Base-by-base conservation (phyloP, 2,888 invertebrate species). In the Acronicta leporina region DNA sequence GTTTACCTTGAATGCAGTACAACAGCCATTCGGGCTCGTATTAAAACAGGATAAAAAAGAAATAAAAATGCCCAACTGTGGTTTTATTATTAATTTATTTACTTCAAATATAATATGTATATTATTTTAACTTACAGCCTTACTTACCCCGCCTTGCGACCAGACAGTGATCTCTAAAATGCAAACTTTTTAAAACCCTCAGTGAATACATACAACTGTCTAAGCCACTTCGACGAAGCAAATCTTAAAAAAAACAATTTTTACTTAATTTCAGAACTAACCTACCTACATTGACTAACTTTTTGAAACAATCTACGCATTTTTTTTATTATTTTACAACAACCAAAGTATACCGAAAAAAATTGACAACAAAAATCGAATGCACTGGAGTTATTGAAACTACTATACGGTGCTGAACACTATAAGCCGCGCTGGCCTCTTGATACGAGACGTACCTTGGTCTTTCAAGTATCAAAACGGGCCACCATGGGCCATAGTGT, bases 61-160 rank as follows among this genome's bases (percentile, higher is more conserved):
- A 84, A 83, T 82, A 79, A 80, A 87, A 86, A 83, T 63, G 45
- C 70, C 13, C 52, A 60, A 64, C 10, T 69, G 68, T 81, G 66
- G 77, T 92, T 94, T 93, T 93, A 91, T 92, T 90, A 93, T 94
- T 93, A 92, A 93, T 94, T 93, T 94, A 94, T 94, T 93, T 92
- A 94, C 92, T 91, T 79, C 79, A 77, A 93, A 94, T 94, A 94
- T 94, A 93, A 92, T 93, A 94, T 94, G 92, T 94, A 92, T 94
- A 93, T 93, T 91, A 89, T 88, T 90, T 93, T 93, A 93, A 92
- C 92, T 93, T 93, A 94, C 92, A 94, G 94, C 93, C 93, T 65
- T 67, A 90, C 86, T 86, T 68, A 70, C 73, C 63, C 69, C 77
- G 71, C 52, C 77, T 58, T 27, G 61, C 74, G 72, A 75, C 79